Evolutionary conservation across 1,140 invertebrate genomes (phyloP).

Genomic region (Brachionus manjavacas): DNA sequence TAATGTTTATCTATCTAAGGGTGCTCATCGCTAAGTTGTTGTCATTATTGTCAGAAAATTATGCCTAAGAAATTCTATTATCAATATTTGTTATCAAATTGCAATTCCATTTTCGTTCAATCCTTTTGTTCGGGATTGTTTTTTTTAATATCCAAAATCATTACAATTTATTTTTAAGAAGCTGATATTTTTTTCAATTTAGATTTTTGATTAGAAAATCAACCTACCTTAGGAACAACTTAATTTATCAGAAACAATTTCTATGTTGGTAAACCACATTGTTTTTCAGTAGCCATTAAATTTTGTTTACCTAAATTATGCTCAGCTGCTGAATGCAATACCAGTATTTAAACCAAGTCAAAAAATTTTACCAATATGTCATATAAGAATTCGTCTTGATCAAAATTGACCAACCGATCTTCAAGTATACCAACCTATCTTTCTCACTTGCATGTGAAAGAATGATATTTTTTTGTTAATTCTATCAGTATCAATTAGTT

Average conservation of each 20-base stretch:
- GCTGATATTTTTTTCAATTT: not conserved
- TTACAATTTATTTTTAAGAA: not conserved
- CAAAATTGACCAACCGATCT: not conserved
- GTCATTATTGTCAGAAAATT: slow-evolving; percentile 30
- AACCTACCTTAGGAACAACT: not conserved
- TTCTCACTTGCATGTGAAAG: not conserved
- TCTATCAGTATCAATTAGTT: not conserved
- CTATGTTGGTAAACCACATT: not conserved
- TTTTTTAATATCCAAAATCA: not conserved
- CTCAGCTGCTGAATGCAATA: not conserved
- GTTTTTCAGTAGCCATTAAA: not conserved
- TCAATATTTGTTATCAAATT: slow-evolving; percentile 13
- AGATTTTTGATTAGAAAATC: not conserved
- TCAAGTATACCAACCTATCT: not conserved
- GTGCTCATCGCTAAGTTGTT: not conserved
- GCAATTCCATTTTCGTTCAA: not conserved
- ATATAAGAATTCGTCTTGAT: not conserved
- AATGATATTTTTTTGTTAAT: not conserved
- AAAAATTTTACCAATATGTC: not conserved
- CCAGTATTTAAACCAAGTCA: not conserved
- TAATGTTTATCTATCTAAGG: slow-evolving; percentile 9
- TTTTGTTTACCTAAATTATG: not conserved
- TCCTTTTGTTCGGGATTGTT: not conserved
- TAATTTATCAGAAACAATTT: not conserved
- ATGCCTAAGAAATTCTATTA: slow-evolving; percentile 12